These are phyloP conservation scores for Phasianus colchicus DNA, from an alignment of 2,113 vertebrate genomes.

Conservation along the genomic window DNA sequence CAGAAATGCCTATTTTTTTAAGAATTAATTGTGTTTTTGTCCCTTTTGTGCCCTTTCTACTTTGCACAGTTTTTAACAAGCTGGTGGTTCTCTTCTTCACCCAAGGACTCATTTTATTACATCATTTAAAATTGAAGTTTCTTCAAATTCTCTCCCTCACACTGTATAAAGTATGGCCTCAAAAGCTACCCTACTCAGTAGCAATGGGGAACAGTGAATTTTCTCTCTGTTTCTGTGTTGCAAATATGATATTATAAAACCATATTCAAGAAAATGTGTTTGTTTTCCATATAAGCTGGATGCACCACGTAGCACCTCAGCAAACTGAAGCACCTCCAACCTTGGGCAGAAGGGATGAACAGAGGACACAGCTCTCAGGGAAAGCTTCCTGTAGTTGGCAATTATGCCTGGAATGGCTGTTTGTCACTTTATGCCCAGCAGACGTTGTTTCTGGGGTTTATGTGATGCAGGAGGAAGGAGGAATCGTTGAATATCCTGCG, in stretches of 20 bases:
- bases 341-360: neutral
- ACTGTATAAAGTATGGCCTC: neutral
- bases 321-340: neutral
- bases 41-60: neutral
- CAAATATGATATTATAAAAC: neutral
- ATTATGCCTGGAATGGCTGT: neutral
- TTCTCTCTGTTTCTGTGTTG: neutral
- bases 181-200: neutral
- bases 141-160: neutral
- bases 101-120: conserved; percentile 6
- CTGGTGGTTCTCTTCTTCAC: neutral
- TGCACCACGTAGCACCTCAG: accelerated
- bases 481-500: too few relatives aligned
- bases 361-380: neutral
- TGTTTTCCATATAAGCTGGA: neutral
- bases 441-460: neutral
- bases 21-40: neutral
- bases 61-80: neutral
- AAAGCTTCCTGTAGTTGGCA: neutral
- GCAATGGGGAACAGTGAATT: neutral
- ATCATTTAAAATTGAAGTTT: conserved; percentile 34
- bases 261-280: neutral
- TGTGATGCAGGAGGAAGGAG: neutral
- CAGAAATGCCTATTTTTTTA: neutral
- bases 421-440: neutral